Base-by-base conservation (phyloP, 2,113 vertebrate species). In the Hippocampus guttulatus region DNA sequence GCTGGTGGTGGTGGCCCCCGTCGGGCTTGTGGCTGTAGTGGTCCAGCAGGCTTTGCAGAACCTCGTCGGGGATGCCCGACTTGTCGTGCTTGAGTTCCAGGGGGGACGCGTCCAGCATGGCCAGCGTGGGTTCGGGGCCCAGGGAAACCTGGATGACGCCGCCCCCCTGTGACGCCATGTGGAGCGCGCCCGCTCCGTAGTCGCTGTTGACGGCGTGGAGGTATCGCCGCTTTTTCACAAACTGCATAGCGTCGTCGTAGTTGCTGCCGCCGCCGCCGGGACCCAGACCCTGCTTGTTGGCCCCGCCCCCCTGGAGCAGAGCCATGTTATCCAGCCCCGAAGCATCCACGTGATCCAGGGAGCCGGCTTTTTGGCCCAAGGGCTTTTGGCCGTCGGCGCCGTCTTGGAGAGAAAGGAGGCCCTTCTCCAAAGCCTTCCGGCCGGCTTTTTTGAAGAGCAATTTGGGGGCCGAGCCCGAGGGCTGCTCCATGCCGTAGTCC, bases 221-320 rank as follows among this genome's bases (percentile, higher is more conserved):
- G 85, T 99, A 99, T 83, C 97, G 94, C 85, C 96, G 94, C 87
- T 99, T 99, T 94, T 99, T 99, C 81, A 98, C 94, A 90, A 99
- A 99, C 91, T 99, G 97, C 96, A 99, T 98, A 92, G 97, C 97
- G 83, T 99, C 97, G 14, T 98, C 97, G 0, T 98, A 99, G 92
- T 95, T 98, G 92, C 95, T 98, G 93, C 91, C 94, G 85, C 93
- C 94, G 79, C 94, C 89, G 33, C 6, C 33, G 33, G 33, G 33
- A 38, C 33, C 33, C 33, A 38, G 92, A 75, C 93, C 94, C 75
- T 93, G 94, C 81, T 98, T 98, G 82, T 92, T 91, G 70, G 88
- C 88, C 66, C 91, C 89, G 20, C 95, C 79, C 79, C 90, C 92
- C 75, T 96, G 97, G 77, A 98, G 95, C 55, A 98, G 94, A 75